Percentiles rank a stretch among this genome's conserved stretches.
phyloP scores from a whole-genome alignment of 92 coral and sea anemone genomes.

The Porites cylindrica region DNA sequence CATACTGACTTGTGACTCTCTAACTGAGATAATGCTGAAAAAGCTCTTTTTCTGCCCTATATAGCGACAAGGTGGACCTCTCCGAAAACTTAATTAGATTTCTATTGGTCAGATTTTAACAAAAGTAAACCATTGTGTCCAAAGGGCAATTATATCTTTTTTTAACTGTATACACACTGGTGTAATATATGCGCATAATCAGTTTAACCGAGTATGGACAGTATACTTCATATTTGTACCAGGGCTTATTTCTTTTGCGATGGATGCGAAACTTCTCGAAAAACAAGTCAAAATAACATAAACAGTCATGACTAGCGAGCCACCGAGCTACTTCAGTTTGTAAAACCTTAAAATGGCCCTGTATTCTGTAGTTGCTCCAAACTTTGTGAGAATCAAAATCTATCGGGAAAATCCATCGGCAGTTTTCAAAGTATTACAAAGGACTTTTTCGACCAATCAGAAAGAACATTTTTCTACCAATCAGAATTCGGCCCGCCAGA shows the following conservation, averaged over 20 bases:
- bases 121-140: neutral
- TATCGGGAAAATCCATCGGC: neutral
- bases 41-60: neutral
- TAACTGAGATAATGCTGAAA: neutral
- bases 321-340: too few relatives aligned
- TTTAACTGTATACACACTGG: neutral
- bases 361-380: neutral
- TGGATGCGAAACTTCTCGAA: too few relatives aligned
- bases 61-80: constrained; percentile 5
- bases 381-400: neutral
- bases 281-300: too few relatives aligned
- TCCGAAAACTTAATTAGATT: neutral
- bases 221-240: neutral
- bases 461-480: neutral
- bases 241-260: neutral
- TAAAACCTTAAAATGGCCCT: too few relatives aligned
- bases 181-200: constrained; percentile 4
- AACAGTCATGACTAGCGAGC: too few relatives aligned
- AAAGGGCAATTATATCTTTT: neutral
- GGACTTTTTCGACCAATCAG: constrained; percentile 1
- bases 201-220: neutral
- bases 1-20: constrained; percentile 33
- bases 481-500: neutral
- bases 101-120: neutral
- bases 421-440: neutral